These are phyloP conservation scores for Aphelinus certus DNA, from an alignment of 1,140 invertebrate species.

Conservation along the genomic window DNA sequence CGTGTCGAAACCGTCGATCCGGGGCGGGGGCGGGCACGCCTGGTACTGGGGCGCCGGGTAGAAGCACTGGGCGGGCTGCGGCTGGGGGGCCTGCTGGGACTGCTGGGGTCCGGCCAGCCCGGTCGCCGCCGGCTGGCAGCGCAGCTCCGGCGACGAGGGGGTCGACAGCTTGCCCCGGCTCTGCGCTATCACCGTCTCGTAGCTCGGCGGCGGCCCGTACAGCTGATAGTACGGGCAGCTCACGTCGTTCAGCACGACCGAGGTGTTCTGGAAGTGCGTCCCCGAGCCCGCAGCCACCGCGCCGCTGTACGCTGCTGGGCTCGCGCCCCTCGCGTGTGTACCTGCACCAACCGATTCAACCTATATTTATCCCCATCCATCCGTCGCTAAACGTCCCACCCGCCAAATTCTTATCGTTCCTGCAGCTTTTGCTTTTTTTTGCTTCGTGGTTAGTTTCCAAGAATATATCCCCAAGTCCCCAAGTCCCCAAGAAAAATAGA, in stretches of 20 bases:
- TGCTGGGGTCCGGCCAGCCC: conserved; percentile 38
- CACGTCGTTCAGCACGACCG: conserved; percentile 57
- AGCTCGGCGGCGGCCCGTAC: conserved; percentile 66
- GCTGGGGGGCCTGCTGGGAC: background rate
- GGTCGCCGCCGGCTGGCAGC: conserved; percentile 19
- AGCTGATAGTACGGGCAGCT: conserved; percentile 64
- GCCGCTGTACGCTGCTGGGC: conserved; percentile 45
- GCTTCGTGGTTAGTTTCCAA: too few species aligned
- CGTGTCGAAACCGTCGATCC: conserved; percentile 5
- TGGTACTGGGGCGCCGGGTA: conserved; percentile 38
- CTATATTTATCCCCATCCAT: too few species aligned
- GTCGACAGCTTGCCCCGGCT: conserved; percentile 54
- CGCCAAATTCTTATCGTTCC: too few species aligned
- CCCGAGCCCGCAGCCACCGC: conserved; percentile 51
- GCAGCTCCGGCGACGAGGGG: conserved; percentile 52
- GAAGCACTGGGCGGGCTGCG: conserved; percentile 4
- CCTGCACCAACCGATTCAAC: too few species aligned
- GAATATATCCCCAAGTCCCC: too few species aligned
- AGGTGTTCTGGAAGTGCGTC: conserved; percentile 61
- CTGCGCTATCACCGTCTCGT: conserved; percentile 65
- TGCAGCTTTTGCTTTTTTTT: too few species aligned
- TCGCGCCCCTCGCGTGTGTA: conserved; percentile 29
- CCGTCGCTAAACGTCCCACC: too few species aligned
- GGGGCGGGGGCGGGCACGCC: background rate
- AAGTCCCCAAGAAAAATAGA: too few species aligned